Evolutionary conservation across 2,888 invertebrate species (phyloP), one percentile per base, ranked within the genome.

Genomic region (Blastobasis adustella): DNA sequence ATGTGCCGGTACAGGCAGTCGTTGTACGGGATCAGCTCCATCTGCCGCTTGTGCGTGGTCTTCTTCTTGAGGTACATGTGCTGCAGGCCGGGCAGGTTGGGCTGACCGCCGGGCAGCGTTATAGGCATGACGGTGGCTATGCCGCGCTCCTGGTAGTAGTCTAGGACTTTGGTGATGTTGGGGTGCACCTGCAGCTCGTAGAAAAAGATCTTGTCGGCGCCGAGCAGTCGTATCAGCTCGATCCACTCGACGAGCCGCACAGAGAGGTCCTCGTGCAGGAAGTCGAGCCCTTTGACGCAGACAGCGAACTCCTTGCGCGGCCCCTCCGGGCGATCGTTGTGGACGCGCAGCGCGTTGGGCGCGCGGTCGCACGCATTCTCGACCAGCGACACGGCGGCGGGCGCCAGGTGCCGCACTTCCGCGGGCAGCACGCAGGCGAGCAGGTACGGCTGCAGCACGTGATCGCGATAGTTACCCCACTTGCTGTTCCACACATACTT

Each of bases 11-110:
- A 98, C 51, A 98, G 90, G 72, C 98, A 98, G 80, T 98, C 98
- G 80, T 98, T 98, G 89, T 98, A 98, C 8, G 98, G 97, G 65
- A 98, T 96, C 55, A 98, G 90, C 82, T 98, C 98, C 85, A 97
- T 97, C 78, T 97, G 96, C 9, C 98, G 90, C 82, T 98, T 98
- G 83, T 97, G 95, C 69, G 96, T 97, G 39, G 96, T 93, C 81
- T 97, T 97, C 75, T 95, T 95, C 53, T 94, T 94, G 49, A 98
- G 90, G 73, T 96, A 98, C 82, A 96, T 90, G 78, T 96, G 96
- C 74, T 96, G 96, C 66, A 97, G 93, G 0, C 94, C 93, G 0
- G 96, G 96, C 43, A 95, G 92, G 79, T 97, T 97, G 0, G 97
- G 97, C 71, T 96, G 95, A 0, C 95, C 95, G 7, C 97, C 96